phyloP scores from a whole-genome alignment of 2,888 invertebrate genomes.

The Stramonita haemastoma region DNA sequence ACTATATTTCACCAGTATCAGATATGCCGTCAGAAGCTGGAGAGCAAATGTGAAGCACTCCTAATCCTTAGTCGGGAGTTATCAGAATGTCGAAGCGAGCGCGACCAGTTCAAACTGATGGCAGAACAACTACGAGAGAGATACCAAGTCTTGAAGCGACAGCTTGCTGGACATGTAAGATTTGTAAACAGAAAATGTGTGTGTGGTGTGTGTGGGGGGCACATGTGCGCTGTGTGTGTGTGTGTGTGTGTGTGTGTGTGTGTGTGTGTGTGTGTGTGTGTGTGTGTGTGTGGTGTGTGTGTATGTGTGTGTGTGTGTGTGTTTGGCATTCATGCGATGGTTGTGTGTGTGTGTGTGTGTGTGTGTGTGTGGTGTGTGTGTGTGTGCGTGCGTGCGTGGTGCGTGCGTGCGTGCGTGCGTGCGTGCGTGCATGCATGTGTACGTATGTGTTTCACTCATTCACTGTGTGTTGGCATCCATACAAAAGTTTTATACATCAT shows the following conservation, averaged over 20 bases:
- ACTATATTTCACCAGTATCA: conserved; percentile 57
- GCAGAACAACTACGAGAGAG: conserved; percentile 85
- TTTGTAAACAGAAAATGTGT: neutral
- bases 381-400: neutral
- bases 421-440: neutral
- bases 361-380: neutral
- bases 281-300: too few relatives aligned
- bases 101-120: conserved; percentile 88
- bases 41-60: conserved; percentile 89
- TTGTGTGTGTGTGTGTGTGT: too few relatives aligned
- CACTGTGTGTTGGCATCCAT: neutral
- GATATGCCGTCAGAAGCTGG: conserved; percentile 82
- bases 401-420: neutral
- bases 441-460: neutral
- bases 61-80: conserved; percentile 87
- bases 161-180: conserved; percentile 72
- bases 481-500: neutral
- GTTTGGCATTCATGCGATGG: too few relatives aligned
- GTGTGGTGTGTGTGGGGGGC: neutral
- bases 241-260: neutral
- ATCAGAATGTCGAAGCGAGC: conserved; percentile 87
- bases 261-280: neutral
- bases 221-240: neutral
- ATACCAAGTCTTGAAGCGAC: conserved; percentile 76
- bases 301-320: too few relatives aligned